Evolutionary conservation across 2,888 invertebrate genomes (phyloP), one percentile per base, ranked within the genome.

Genomic region (Andrena flavipes): DNA sequence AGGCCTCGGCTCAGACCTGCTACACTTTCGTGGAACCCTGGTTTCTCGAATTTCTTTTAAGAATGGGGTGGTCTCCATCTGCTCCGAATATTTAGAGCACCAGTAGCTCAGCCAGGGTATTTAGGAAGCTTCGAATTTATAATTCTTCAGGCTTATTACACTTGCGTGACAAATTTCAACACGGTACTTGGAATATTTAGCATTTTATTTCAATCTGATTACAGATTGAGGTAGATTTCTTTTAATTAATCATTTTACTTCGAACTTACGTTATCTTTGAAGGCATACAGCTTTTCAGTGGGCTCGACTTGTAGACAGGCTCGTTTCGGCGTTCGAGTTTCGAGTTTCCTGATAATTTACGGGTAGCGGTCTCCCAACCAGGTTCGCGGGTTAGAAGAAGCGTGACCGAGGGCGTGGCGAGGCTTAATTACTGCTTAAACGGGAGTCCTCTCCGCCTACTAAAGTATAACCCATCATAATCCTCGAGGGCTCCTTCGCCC

Each of bases 391-490:
- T 80, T 69, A 84, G 70, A 80, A 77, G 86, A 90, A 92, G 91
- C 91, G 92, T 91, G 91, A 92, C 89, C 87, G 90, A 90, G 89
- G 93, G 93, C 92, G 93, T 91, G 89, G 92, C 89, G 86, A 86
- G 89, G 83, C 91, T 92, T 93, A 93, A 93, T 93, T 93, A 92
- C 93, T 91, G 90, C 89, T 93, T 93, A 93, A 93, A 93, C 93
- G 90, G 93, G 89, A 93, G 93, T 92, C 91, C 89, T 90, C 90
- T 91, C 92, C 93, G 93, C 93, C 93, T 92, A 93, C 93, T 89
- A 90, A 92, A 92, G 92, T 89, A 92, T 91, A 92, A 91, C 91
- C 92, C 92, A 91, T 92, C 92, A 91, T 92, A 92, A 92, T 92
- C 91, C 85, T 86, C 89, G 86, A 70, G 78, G 70, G 88, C 88